Conservation (phyloP, 2,888 invertebrate species). For the Tinea trinotella region DNA sequence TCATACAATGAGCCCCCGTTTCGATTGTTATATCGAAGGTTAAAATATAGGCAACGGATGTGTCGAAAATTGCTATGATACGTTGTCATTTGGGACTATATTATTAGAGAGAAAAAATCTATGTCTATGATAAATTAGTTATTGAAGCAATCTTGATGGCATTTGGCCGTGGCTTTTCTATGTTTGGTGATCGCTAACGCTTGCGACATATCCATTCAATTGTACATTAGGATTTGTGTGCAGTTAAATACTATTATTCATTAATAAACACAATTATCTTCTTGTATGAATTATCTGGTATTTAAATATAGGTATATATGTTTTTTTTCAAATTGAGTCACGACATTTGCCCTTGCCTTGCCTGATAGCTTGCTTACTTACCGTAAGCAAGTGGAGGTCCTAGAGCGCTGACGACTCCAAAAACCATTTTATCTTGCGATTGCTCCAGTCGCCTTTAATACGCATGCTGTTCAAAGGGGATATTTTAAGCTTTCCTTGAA, state of each 20-base stretch:
- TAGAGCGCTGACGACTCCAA: no score
- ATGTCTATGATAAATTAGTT: conserved; percentile 39
- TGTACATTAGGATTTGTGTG: conserved; percentile 33
- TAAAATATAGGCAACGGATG: conserved; percentile 9
- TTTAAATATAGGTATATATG: not conserved
- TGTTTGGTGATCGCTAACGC: conserved; percentile 42
- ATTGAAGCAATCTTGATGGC: conserved; percentile 54
- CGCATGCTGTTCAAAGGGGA: no score
- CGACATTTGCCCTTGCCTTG: no score
- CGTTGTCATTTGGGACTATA: not conserved
- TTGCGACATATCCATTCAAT: conserved; percentile 43
- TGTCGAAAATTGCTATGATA: conserved; percentile 10
- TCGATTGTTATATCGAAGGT: conserved; percentile 24
- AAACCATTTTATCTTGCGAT: no score
- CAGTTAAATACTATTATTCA: conserved; percentile 20
- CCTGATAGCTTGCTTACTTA: no score
- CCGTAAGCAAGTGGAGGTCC: no score
- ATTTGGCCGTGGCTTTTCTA: conserved; percentile 57
- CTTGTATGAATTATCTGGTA: not conserved
- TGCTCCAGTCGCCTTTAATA: no score
- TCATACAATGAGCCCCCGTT: conserved; percentile 54
- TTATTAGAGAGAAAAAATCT: conserved; percentile 22
- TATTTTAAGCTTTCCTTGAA: no score
- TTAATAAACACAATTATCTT: conserved; percentile 12
- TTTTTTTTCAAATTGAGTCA: no score